Percentiles rank a stretch among this genome's conserved stretches.
Conservation (phyloP, 2,113 vertebrate species). For the Nannospalax galili region DNA sequence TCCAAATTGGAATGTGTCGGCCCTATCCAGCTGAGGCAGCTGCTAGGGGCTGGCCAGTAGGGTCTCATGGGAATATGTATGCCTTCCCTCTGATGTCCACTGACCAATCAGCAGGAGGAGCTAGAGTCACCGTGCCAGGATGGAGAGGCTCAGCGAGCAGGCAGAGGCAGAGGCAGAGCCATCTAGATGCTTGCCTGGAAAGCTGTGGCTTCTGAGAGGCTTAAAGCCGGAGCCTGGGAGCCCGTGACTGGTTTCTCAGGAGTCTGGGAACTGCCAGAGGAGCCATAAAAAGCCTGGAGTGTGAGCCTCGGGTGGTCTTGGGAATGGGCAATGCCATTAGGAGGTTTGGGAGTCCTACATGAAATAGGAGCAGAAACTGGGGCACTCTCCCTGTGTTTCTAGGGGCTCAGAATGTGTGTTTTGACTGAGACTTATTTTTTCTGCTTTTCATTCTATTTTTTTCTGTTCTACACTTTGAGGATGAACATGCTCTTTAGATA, state of each 20-base stretch:
- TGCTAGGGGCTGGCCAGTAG: conserved; percentile 54
- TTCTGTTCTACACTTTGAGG: background rate
- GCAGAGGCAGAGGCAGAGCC: conserved; percentile 17
- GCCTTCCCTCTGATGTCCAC: background rate
- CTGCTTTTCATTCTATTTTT: background rate
- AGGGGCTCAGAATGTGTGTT: background rate
- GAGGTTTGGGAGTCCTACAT: background rate
- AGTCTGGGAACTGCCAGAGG: background rate
- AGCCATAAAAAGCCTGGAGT: background rate
- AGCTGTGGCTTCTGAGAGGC: background rate
- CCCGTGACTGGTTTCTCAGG: background rate
- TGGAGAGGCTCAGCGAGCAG: background rate
- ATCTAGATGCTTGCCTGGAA: background rate
- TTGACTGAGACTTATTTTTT: background rate
- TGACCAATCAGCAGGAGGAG: conserved; percentile 30
- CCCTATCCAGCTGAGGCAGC: conserved; percentile 61
- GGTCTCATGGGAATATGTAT: background rate
- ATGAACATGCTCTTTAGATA: background rate
- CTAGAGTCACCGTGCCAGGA: background rate
- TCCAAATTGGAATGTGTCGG: conserved; percentile 63
- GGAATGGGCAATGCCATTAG: background rate
- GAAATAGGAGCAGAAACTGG: background rate
- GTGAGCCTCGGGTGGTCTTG: background rate
- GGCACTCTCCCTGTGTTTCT: no score
- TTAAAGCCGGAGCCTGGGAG: background rate